Evolutionary conservation across 1,140 invertebrate species (phyloP).

Genomic region (Hesperophylax magnus): DNA sequence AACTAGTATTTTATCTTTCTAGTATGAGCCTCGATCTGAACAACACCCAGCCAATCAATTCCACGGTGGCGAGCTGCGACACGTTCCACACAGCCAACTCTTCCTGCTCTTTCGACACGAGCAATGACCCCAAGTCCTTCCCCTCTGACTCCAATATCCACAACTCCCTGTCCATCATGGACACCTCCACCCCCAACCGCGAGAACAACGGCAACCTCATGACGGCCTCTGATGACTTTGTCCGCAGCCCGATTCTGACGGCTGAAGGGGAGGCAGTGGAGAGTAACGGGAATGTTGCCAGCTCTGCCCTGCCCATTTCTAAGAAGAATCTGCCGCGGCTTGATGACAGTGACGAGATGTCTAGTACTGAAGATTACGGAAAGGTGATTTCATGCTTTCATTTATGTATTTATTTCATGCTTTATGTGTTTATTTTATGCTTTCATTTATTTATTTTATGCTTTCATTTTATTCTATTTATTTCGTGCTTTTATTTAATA

Average conservation of each 20-base stretch:
- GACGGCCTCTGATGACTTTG: slow-evolving; percentile 60
- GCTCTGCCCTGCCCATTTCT: neutral
- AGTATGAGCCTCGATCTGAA: slow-evolving; percentile 65
- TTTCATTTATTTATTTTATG: too few species aligned
- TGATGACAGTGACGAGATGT: slow-evolving; percentile 69
- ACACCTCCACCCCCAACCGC: slow-evolving; percentile 55
- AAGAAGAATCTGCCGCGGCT: slow-evolving; percentile 48
- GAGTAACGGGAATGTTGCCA: slow-evolving; percentile 26
- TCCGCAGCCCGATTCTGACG: slow-evolving; percentile 60
- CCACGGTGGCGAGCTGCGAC: slow-evolving; percentile 73
- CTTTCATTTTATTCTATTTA: too few species aligned
- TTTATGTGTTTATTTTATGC: too few species aligned
- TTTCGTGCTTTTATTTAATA: too few species aligned
- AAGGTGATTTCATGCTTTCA: slow-evolving; percentile 59
- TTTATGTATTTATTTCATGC: too few species aligned
- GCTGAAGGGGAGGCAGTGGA: slow-evolving; percentile 59
- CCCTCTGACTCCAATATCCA: slow-evolving; percentile 45
- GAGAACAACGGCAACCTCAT: slow-evolving; percentile 42
- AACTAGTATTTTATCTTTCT: slow-evolving; percentile 36
- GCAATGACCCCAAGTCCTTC: slow-evolving; percentile 59
- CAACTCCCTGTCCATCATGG: slow-evolving; percentile 60
- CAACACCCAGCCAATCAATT: slow-evolving; percentile 47
- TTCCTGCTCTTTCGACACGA: slow-evolving; percentile 62
- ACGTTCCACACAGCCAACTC: slow-evolving; percentile 83
- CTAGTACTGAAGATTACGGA: slow-evolving; percentile 68